Conservation (phyloP, 2,113 vertebrate genomes). For the Orthonyx spaldingii region DNA sequence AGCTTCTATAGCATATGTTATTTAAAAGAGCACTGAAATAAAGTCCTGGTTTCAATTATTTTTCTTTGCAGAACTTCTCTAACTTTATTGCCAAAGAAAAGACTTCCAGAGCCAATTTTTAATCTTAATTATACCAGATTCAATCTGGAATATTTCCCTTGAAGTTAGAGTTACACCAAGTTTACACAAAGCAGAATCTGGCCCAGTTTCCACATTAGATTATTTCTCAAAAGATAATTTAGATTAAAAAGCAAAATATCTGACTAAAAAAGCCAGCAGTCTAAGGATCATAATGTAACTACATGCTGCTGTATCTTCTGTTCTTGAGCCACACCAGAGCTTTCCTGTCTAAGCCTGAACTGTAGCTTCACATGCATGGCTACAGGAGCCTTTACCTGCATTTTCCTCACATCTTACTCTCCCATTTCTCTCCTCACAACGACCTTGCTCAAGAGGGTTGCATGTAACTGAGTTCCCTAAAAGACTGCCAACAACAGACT, state of each 20-base stretch:
- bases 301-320: background rate
- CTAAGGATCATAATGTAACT: background rate
- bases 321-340: background rate
- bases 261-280: background rate
- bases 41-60: conserved; percentile 48
- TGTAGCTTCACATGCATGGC: background rate
- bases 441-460: background rate
- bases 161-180: conserved; percentile 8
- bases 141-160: conserved; percentile 40
- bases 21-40: conserved; percentile 33
- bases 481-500: background rate
- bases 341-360: background rate
- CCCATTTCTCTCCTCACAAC: background rate
- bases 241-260: background rate
- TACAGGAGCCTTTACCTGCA: background rate
- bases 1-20: conserved; percentile 31
- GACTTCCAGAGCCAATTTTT: conserved; percentile 41
- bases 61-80: conserved; percentile 41
- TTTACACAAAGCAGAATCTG: conserved; percentile 19
- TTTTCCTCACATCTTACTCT: background rate
- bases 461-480: background rate
- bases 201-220: background rate
- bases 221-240: background rate
- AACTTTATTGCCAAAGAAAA: conserved; percentile 57
- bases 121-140: conserved; percentile 52